Conservation (phyloP, 2,797 vertebrate species). For the Acanthurus tractus region DNA sequence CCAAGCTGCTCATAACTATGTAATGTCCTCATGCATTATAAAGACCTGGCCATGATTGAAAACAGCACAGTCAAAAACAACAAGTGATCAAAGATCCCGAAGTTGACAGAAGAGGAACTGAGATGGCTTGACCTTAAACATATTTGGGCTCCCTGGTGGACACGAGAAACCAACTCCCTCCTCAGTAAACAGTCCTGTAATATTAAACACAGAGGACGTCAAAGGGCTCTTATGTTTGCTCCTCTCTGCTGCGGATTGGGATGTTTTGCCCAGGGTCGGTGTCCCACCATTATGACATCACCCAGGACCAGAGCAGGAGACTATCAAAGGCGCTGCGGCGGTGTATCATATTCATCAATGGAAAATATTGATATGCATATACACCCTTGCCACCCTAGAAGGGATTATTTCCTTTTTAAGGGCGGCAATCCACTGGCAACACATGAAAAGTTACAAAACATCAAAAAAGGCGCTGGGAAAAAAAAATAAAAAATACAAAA, state of each 20-base stretch:
- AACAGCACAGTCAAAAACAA: conserved; percentile 80
- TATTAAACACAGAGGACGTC: conserved; percentile 83
- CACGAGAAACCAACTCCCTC: conserved; percentile 64
- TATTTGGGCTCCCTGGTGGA: conserved; percentile 69
- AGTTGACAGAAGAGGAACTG: conserved; percentile 77
- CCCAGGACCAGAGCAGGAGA: conserved; percentile 75
- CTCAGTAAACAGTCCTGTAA: conserved; percentile 85
- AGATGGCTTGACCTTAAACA: conserved; percentile 87
- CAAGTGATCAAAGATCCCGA: conserved; percentile 79
- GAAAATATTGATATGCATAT: conserved; percentile 86
- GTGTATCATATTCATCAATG: conserved; percentile 87
- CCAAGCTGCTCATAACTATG: conserved; percentile 82
- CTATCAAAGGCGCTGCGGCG: conserved; percentile 81
- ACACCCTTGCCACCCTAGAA: conserved; percentile 73
- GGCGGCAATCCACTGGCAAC: conserved; percentile 81
- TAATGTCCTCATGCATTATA: conserved; percentile 83
- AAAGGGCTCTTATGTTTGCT: conserved; percentile 78
- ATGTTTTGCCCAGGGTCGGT: conserved; percentile 78
- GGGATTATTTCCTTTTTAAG: conserved; percentile 76
- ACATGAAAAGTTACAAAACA: conserved; percentile 86
- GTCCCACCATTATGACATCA: conserved; percentile 85
- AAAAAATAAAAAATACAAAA: conserved; percentile 87
- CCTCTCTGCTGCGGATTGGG: conserved; percentile 75
- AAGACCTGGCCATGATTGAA: conserved; percentile 78
- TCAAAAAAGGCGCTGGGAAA: conserved; percentile 79